Evolutionary conservation across 2,797 vertebrate genomes (phyloP).

Genomic region (Micromesistius poutassou): DNA sequence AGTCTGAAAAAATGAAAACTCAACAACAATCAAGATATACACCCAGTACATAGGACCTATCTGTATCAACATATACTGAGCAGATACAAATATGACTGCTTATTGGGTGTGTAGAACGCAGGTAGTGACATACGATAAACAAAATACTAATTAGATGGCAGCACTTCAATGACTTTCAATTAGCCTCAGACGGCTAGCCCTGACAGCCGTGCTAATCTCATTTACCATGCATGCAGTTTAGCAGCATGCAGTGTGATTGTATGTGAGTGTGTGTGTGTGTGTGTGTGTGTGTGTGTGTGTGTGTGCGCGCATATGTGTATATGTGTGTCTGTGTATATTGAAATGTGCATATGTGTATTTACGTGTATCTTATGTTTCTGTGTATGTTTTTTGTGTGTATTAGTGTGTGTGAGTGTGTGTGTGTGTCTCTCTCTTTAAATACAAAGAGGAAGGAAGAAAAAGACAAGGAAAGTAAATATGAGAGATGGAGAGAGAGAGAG

Average conservation of each 20-base stretch:
- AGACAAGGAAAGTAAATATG: background rate
- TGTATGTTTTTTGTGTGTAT: too few species aligned
- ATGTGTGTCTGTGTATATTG: too few species aligned
- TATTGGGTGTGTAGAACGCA: slow-evolving; percentile 3
- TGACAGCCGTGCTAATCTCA: slow-evolving; percentile 45
- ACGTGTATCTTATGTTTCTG: too few species aligned
- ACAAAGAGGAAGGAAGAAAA: too few species aligned
- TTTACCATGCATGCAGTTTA: slow-evolving; percentile 20
- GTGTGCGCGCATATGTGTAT: too few species aligned
- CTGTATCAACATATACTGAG: background rate
- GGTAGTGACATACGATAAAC: slow-evolving; percentile 23
- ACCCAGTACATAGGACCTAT: background rate
- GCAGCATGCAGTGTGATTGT: background rate
- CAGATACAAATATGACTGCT: background rate
- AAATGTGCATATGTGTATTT: too few species aligned
- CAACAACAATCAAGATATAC: background rate
- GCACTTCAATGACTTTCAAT: slow-evolving; percentile 46
- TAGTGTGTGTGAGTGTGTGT: too few species aligned
- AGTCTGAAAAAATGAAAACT: background rate
- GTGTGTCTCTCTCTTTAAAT: too few species aligned
- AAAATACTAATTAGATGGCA: slow-evolving; percentile 28
- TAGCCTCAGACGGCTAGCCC: slow-evolving; percentile 24
- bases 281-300: background rate
- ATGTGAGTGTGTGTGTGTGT: background rate
- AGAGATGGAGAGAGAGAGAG: background rate